These are phyloP conservation scores for Rhingia campestris DNA, from an alignment of 2,888 invertebrate species.

Conservation along the genomic window DNA sequence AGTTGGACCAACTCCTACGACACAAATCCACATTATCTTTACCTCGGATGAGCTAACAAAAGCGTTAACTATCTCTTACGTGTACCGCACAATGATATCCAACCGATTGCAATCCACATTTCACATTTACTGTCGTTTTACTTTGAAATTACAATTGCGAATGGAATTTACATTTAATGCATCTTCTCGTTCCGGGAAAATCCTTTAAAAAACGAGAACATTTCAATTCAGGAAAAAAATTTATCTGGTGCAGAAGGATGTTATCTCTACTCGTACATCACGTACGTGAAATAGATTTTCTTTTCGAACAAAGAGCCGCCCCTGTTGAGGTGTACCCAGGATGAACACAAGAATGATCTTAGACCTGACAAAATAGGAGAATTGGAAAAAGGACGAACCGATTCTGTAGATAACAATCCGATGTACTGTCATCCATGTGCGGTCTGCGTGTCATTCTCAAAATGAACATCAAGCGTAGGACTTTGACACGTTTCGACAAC, in stretches of 20 bases:
- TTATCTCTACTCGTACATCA: slow-evolving; percentile 48
- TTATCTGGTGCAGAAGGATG: slow-evolving; percentile 33
- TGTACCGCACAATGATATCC: slow-evolving; percentile 37
- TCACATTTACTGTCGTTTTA: slow-evolving; percentile 7
- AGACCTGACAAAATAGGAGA: slow-evolving; percentile 1
- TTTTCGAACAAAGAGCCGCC: slow-evolving; percentile 21
- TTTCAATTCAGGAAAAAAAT: slow-evolving; percentile 14
- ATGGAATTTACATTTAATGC: slow-evolving; percentile 9
- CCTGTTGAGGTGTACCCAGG: slow-evolving; percentile 30
- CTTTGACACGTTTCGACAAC: slow-evolving; percentile 50
- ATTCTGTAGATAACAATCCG: slow-evolving; percentile 50
- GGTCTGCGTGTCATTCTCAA: slow-evolving; percentile 60
- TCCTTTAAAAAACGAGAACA: slow-evolving; percentile 3
- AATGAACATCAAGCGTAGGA: slow-evolving; percentile 21
- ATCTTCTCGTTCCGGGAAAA: slow-evolving; percentile 33
- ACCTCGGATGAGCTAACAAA: not conserved
- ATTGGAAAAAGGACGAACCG: slow-evolving; percentile 33
- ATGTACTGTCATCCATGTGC: slow-evolving; percentile 61
- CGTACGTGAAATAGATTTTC: slow-evolving; percentile 37
- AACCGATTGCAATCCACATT: slow-evolving; percentile 43
- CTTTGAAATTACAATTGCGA: slow-evolving; percentile 38
- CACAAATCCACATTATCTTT: not conserved
- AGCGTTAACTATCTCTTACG: slow-evolving; percentile 33
- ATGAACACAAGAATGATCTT: slow-evolving; percentile 2
- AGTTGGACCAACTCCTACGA: no score